phyloP scores from a whole-genome alignment of 2,113 vertebrate genomes.

The Eulacestoma nigropectus region DNA sequence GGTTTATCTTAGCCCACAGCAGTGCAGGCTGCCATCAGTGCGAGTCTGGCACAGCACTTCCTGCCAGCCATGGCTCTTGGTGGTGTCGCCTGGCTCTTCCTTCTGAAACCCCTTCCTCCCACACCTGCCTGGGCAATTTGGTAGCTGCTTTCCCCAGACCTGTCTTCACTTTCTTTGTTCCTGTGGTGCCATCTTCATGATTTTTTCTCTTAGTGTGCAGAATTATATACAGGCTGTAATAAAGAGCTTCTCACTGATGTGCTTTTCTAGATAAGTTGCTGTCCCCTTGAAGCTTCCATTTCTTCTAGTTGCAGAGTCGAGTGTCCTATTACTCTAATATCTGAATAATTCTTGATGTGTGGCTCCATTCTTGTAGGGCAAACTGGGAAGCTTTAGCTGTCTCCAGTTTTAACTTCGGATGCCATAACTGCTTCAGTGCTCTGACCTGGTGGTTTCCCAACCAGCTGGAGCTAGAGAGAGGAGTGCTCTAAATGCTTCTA shows the following conservation, averaged over 20 bases:
- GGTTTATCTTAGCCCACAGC: not conserved
- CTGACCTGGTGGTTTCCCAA: not conserved
- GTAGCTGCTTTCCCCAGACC: not conserved
- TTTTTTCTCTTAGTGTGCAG: not conserved
- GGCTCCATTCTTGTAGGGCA: not conserved
- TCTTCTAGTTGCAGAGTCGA: not conserved
- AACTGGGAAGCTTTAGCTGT: not conserved
- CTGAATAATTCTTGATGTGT: not conserved
- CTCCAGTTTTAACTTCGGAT: not conserved
- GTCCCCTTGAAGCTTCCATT: not conserved
- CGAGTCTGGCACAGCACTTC: not conserved
- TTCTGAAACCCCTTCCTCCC: not conserved
- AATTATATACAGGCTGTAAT: not conserved
- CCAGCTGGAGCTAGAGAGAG: not conserved
- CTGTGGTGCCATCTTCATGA: not conserved
- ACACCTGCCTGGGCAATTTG: not conserved
- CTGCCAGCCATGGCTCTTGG: accelerated
- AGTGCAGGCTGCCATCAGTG: not conserved
- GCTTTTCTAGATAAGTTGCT: not conserved
- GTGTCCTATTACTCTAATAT: not conserved
- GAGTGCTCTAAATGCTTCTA: not conserved
- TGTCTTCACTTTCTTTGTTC: not conserved
- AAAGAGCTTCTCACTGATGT: not conserved
- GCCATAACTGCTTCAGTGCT: not conserved
- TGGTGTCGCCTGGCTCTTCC: not conserved